These are phyloP conservation scores for Lepidostoma basale DNA, from an alignment of 1,140 invertebrate species.

Conservation along the genomic window DNA sequence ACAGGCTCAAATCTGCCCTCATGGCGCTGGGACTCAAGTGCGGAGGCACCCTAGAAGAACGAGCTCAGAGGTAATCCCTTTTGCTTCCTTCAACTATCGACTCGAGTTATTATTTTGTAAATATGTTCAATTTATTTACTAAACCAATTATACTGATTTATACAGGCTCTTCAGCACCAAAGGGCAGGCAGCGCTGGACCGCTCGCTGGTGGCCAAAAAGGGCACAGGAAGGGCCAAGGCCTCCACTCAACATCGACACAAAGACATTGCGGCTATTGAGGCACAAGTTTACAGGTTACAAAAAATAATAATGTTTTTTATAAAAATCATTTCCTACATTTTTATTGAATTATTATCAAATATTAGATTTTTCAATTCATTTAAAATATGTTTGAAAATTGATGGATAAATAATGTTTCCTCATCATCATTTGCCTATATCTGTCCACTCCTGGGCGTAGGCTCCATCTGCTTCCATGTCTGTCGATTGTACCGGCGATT, in stretches of 20 bases:
- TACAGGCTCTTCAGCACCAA: conserved; percentile 87
- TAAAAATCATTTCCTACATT: no score
- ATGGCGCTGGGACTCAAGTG: conserved; percentile 98
- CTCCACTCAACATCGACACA: conserved; percentile 74
- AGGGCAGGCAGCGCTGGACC: conserved; percentile 89
- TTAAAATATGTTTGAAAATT: no score
- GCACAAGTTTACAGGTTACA: conserved; percentile 84
- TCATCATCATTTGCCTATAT: no score
- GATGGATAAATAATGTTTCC: no score
- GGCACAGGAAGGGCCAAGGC: conserved; percentile 72
- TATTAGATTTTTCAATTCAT: no score
- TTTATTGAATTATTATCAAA: no score
- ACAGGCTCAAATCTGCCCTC: conserved; percentile 95
- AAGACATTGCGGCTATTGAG: conserved; percentile 85
- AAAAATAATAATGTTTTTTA: no score
- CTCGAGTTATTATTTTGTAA: neutral
- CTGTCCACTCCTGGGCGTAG: no score
- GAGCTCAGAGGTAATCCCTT: conserved; percentile 77
- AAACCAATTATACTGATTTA: no score
- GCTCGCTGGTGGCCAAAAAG: conserved; percentile 87
- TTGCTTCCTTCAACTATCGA: neutral
- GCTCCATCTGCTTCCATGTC: neutral
- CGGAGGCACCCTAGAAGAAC: conserved; percentile 96
- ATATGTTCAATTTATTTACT: neutral
- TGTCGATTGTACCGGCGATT: no score